These are phyloP conservation scores for Hippocampus zosterae DNA, from an alignment of 2,113 vertebrate genomes.

Conservation along the genomic window DNA sequence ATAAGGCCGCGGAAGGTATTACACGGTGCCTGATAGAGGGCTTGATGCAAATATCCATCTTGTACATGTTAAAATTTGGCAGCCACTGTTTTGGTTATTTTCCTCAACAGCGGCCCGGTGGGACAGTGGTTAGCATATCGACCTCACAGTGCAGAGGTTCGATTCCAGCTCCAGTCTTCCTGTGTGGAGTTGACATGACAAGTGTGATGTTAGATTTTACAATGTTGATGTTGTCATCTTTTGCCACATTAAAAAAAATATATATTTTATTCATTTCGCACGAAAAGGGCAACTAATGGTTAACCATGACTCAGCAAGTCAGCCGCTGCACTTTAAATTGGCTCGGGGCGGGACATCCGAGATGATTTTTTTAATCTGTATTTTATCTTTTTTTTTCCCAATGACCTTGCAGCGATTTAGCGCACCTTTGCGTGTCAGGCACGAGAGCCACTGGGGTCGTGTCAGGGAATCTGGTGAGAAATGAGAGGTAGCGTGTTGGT, in stretches of 20 bases:
- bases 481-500: constrained; percentile 16
- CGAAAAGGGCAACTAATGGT: constrained; percentile 8
- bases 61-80: neutral
- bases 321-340: constrained; percentile 21
- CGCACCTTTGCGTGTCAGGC: constrained; percentile 28
- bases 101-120: too few relatives aligned
- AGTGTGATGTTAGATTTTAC: neutral
- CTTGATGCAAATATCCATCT: too few relatives aligned
- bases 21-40: too few relatives aligned
- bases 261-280: neutral
- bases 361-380: neutral
- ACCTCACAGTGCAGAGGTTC: too few relatives aligned
- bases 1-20: too few relatives aligned
- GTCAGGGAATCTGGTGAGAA: constrained; percentile 15
- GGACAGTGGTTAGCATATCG: too few relatives aligned
- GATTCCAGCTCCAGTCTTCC: too few relatives aligned
- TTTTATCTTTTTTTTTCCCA: neutral
- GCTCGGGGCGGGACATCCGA: constrained; percentile 5
- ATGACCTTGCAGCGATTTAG: constrained; percentile 8
- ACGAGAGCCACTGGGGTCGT: constrained; percentile 21
- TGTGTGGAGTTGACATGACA: neutral
- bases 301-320: constrained; percentile 17
- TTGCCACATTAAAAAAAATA: neutral
- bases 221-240: neutral
- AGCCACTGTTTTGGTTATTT: neutral